Evolutionary conservation across 2,888 invertebrate genomes (phyloP).

Genomic region (Empis livida): DNA sequence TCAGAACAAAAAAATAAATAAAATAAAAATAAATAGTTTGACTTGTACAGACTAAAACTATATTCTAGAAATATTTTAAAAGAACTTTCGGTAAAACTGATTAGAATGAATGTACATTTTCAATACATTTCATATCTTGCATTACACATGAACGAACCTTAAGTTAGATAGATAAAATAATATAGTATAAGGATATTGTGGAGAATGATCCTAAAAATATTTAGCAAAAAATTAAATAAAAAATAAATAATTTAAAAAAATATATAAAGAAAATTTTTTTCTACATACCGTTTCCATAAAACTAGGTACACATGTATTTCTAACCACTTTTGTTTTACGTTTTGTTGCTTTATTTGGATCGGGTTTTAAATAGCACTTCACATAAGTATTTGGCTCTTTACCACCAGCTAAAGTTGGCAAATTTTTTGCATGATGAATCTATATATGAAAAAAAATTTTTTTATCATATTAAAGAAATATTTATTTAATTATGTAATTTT

Average conservation of each 20-base stretch:
- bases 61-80: too few relatives aligned
- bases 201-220: neutral
- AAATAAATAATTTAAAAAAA: neutral
- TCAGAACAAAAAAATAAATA: too few relatives aligned
- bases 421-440: constrained; percentile 76
- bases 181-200: neutral
- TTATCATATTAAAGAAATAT: neutral
- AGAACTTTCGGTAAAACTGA: too few relatives aligned
- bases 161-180: neutral
- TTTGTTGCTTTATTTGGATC: constrained; percentile 88
- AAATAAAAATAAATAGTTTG: too few relatives aligned
- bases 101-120: too few relatives aligned
- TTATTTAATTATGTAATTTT: neutral
- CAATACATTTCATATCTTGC: too few relatives aligned
- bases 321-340: constrained; percentile 87
- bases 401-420: constrained; percentile 65
- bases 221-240: neutral
- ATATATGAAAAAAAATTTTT: neutral
- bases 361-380: constrained; percentile 84
- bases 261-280: neutral
- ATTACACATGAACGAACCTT: too few relatives aligned
- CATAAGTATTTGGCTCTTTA: constrained; percentile 78
- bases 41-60: too few relatives aligned
- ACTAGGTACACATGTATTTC: constrained; percentile 86
- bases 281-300: constrained; percentile 87